These are phyloP conservation scores for Sitobion miscanthi DNA, from an alignment of 1,140 invertebrate species.

Conservation along the genomic window DNA sequence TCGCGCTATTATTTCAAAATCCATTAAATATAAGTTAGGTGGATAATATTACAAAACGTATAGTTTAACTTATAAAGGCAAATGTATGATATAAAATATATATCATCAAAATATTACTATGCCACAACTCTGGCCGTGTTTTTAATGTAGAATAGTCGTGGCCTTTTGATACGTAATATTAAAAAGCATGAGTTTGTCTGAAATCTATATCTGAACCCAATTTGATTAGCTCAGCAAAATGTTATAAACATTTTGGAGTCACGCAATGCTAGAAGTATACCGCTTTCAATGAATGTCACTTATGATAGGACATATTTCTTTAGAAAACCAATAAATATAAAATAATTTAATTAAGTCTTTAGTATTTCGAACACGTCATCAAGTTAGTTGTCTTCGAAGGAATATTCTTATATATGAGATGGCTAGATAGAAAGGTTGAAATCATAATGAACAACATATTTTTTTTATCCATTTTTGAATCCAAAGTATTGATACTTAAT, in stretches of 20 bases:
- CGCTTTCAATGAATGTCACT: constrained; percentile 34
- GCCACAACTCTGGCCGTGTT: neutral
- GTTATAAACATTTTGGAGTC: neutral
- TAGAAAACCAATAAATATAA: constrained; percentile 30
- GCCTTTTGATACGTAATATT: neutral
- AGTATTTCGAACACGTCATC: constrained; percentile 24
- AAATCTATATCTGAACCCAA: neutral
- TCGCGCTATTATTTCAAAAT: neutral
- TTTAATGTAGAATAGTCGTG: neutral
- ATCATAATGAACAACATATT: neutral
- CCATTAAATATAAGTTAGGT: neutral
- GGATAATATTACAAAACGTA: neutral
- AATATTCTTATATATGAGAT: neutral
- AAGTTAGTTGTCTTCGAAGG: neutral
- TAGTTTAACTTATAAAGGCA: neutral
- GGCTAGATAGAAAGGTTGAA: neutral
- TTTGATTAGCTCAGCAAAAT: constrained; percentile 14
- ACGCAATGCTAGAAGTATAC: constrained; percentile 4
- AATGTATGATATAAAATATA: neutral
- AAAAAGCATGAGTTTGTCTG: neutral
- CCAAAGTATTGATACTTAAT: neutral
- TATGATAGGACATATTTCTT: constrained; percentile 27
- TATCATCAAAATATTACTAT: neutral
- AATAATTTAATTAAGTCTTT: constrained; percentile 46
- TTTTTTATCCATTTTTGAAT: neutral